Conservation (phyloP, 2,888 invertebrate genomes). For the Epinotia nisella region DNA sequence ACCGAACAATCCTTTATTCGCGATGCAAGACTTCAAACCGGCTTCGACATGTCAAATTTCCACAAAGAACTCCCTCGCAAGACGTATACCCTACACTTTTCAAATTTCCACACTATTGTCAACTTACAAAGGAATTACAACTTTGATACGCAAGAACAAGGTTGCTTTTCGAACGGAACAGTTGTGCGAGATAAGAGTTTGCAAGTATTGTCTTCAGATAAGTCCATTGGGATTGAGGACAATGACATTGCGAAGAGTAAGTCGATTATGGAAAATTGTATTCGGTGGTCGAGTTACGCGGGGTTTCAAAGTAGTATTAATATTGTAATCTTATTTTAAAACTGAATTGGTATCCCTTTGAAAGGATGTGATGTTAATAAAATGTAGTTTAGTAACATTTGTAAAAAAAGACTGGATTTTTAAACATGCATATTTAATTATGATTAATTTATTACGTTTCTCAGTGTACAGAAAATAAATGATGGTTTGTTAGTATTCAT, state of each 20-base stretch:
- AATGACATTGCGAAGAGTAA: slow-evolving; percentile 21
- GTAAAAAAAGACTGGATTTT: no score
- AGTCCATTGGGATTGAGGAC: slow-evolving; percentile 31
- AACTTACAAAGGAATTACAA: slow-evolving; percentile 4
- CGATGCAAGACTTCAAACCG: slow-evolving; percentile 30
- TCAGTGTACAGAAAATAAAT: no score
- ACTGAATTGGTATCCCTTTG: slow-evolving; percentile 8
- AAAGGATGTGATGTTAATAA: neutral
- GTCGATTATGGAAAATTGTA: slow-evolving; percentile 32
- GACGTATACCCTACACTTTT: slow-evolving; percentile 21
- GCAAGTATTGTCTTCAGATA: slow-evolving; percentile 1
- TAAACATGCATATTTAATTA: no score
- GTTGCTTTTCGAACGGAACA: neutral
- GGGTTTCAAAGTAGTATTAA: slow-evolving; percentile 1
- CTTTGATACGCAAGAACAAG: no score
- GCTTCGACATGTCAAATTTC: slow-evolving; percentile 29
- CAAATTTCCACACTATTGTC: neutral
- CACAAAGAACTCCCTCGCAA: slow-evolving; percentile 23
- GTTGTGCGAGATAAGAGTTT: neutral
- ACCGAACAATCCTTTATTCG: slow-evolving; percentile 25
- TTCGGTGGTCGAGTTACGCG: slow-evolving; percentile 1
- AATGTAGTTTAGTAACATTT: no score
- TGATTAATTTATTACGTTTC: no score
- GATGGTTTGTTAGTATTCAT: no score
- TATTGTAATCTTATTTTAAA: neutral